Evolutionary conservation across 2,113 vertebrate species (phyloP), one percentile per base, ranked within the genome.

Genomic region (Elephas maximus): DNA sequence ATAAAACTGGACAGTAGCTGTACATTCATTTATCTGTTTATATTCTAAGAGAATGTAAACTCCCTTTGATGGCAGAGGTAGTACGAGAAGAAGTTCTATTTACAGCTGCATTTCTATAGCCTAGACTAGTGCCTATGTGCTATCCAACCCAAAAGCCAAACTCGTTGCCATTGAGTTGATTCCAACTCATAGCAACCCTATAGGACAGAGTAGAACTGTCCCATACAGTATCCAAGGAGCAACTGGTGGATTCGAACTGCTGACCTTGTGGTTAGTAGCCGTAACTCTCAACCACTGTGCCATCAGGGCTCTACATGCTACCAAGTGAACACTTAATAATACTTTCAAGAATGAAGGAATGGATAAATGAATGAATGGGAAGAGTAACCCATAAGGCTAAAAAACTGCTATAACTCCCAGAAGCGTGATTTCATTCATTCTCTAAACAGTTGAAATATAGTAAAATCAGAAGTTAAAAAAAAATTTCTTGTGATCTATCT

Each of bases 21-120:
- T 5, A 26, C 24, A 77, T 73, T 60, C 9, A 24, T 63, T 88
- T 77, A 33, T 53, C 9, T 88, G 30, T 51, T 41, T 90, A 45
- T 90, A 26, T 18, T 81, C 30, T 86, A 73, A n/a, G 60, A 92
- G 74, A 92, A 87, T 79, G 28, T 28, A 84, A 79, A 86, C 62
- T 45, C 48, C 51, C 71, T 57, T 67, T 28, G 33, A 41, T 41
- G 11, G 24, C 26, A 33, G 4, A 12, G 24, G 10, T 93, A 2
- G 8, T 78, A 10, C 45, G 45, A 26, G 48, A 79, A 86, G 37
- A 12, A 81, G 5, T 51, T 14, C 37, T 79, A 6, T 60, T 45
- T 73, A 62, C 20, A 80, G 2, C 26, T 80, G 23, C n/a, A 93
- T 83, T 28, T 65, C 44, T 79, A 51, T 17, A 78, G 37, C 24